Evolutionary conservation across 2,797 vertebrate genomes (phyloP).

Genomic region (Poeciliopsis gracilis): DNA sequence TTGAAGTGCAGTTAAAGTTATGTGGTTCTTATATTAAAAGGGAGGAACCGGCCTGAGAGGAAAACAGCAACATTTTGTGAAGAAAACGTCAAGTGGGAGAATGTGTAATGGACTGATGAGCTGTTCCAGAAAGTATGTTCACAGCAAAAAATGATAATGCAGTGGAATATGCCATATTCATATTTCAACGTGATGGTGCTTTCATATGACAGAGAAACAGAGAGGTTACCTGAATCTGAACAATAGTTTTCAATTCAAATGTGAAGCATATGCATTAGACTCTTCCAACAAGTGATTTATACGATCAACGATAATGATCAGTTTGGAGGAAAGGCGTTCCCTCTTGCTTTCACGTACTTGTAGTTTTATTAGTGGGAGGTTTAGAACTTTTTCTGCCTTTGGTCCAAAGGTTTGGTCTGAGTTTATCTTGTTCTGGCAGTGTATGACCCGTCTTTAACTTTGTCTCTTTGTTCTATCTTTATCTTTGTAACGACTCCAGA

Average conservation of each 20-base stretch:
- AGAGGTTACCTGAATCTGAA: neutral
- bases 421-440: conserved; percentile 12
- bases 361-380: neutral
- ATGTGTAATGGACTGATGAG: neutral
- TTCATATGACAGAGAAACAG: neutral
- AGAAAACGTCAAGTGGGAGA: neutral
- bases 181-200: neutral
- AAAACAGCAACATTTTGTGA: neutral
- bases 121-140: neutral
- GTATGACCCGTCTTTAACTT: neutral
- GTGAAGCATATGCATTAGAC: neutral
- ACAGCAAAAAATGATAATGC: neutral
- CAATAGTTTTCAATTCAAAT: neutral
- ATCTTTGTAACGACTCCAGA: conserved; percentile 56
- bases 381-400: neutral
- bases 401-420: neutral
- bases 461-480: conserved; percentile 7
- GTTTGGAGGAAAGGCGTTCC: neutral
- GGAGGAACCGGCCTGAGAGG: neutral
- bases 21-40: neutral
- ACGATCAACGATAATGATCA: neutral
- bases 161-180: neutral
- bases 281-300: neutral
- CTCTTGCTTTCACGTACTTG: neutral
- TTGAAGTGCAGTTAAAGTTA: neutral